phyloP scores from a whole-genome alignment of 2,888 invertebrate species.

The Heteromyza rotundicornis region DNA sequence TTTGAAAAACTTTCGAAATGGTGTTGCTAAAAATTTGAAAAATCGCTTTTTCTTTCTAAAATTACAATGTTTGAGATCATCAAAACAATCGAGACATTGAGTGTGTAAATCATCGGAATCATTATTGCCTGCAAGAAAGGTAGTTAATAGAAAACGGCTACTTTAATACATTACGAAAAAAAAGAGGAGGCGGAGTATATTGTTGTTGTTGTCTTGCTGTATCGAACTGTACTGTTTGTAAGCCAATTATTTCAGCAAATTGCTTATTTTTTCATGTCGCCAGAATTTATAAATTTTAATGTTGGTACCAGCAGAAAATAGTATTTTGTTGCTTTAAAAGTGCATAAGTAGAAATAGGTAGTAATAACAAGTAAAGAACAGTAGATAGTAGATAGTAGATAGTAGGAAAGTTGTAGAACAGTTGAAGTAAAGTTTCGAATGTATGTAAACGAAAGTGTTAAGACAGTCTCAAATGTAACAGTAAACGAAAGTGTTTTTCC shows the following conservation, averaged over 20 bases:
- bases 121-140: conserved; percentile 32
- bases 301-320: neutral
- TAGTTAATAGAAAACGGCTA: neutral
- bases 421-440: neutral
- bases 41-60: conserved; percentile 33
- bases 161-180: neutral
- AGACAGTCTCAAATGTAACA: conserved; percentile 7
- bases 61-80: conserved; percentile 35
- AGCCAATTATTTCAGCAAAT: neutral
- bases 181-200: neutral
- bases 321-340: neutral
- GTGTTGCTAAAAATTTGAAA: conserved; percentile 46
- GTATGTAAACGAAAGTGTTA: neutral
- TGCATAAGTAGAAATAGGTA: neutral
- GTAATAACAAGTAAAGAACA: neutral
- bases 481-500: conserved; percentile 7
- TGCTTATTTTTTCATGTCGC: neutral
- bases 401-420: conserved; percentile 7
- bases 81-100: conserved; percentile 32
- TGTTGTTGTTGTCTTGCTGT: conserved; percentile 15
- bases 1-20: conserved; percentile 53
- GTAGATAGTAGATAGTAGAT: neutral
- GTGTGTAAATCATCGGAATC: conserved; percentile 33
- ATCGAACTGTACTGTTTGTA: conserved; percentile 1
- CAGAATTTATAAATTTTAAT: neutral